Conservation (phyloP, 2,888 invertebrate species). For the Aporophyla lueneburgensis region DNA sequence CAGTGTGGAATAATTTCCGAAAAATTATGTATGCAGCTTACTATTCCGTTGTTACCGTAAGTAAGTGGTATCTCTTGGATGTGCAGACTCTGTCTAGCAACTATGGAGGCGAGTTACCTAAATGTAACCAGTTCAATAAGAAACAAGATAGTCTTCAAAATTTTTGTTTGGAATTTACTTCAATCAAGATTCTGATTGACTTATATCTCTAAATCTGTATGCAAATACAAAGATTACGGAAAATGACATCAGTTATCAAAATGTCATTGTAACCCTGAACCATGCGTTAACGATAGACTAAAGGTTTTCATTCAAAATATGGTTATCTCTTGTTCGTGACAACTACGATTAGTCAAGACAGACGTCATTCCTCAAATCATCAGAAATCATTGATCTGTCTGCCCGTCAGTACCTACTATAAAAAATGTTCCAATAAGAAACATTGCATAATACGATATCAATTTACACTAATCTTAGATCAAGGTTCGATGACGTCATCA, state of each 20-base stretch:
- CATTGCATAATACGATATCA: slow-evolving; percentile 67
- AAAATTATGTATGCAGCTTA: slow-evolving; percentile 67
- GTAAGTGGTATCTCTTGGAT: slow-evolving; percentile 35
- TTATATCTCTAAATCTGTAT: slow-evolving; percentile 27
- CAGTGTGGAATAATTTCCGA: slow-evolving; percentile 67
- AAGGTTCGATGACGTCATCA: slow-evolving; percentile 66
- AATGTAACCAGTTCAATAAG: slow-evolving; percentile 44
- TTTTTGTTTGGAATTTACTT: not conserved
- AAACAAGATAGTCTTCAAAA: slow-evolving; percentile 16
- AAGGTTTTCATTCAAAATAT: slow-evolving; percentile 56
- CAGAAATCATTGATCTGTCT: slow-evolving; percentile 60
- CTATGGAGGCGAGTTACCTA: slow-evolving; percentile 20
- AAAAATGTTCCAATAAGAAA: slow-evolving; percentile 60
- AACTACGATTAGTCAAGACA: slow-evolving; percentile 48
- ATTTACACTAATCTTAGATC: slow-evolving; percentile 68
- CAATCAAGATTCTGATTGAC: not conserved
- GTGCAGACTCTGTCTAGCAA: slow-evolving; percentile 47
- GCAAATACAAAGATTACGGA: slow-evolving; percentile 23
- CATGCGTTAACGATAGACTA: slow-evolving; percentile 23
- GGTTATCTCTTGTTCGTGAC: slow-evolving; percentile 50
- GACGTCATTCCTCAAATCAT: slow-evolving; percentile 46
- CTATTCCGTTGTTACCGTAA: slow-evolving; percentile 59
- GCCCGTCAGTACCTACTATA: slow-evolving; percentile 30
- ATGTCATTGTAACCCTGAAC: slow-evolving; percentile 57
- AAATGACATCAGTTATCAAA: slow-evolving; percentile 58